Conservation (phyloP, 2,113 vertebrate genomes). For the Amblyopsis rosae region DNA sequence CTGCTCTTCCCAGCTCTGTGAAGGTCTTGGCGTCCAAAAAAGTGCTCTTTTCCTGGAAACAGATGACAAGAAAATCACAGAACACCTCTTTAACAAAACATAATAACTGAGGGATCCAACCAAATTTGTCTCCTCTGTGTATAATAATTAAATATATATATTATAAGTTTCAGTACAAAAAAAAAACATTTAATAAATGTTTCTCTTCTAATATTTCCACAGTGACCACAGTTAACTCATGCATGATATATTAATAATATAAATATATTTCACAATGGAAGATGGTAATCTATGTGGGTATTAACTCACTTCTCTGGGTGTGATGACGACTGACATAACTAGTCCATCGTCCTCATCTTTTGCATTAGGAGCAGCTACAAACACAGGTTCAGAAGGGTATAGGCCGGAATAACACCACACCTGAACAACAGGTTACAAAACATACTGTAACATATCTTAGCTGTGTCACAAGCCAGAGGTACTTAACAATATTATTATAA, state of each 20-base stretch:
- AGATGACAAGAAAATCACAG: conserved; percentile 26
- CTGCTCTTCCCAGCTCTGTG: conserved; percentile 85
- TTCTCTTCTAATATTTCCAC: too few species aligned
- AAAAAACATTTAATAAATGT: too few species aligned
- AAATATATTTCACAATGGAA: background rate
- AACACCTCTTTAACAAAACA: conserved; percentile 4
- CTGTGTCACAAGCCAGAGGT: background rate
- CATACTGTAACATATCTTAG: conserved; percentile 29
- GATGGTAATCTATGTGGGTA: background rate
- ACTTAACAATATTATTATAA: background rate
- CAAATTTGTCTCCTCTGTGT: conserved; percentile 16
- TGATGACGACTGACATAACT: conserved; percentile 89
- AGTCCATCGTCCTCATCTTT: conserved; percentile 87
- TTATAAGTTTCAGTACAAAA: too few species aligned
- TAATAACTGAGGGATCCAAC: conserved; percentile 4
- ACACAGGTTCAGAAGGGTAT: conserved; percentile 93
- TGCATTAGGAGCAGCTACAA: conserved; percentile 84
- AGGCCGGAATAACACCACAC: conserved; percentile 86
- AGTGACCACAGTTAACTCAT: too few species aligned
- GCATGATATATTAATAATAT: too few species aligned
- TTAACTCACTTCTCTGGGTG: conserved; percentile 80
- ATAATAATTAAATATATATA: background rate
- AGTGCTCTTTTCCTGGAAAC: conserved; percentile 81
- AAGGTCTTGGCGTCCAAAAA: conserved; percentile 93
- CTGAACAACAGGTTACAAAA: conserved; percentile 65